Conservation (phyloP, 2,113 vertebrate species). For the Callospermophilus lateralis region DNA sequence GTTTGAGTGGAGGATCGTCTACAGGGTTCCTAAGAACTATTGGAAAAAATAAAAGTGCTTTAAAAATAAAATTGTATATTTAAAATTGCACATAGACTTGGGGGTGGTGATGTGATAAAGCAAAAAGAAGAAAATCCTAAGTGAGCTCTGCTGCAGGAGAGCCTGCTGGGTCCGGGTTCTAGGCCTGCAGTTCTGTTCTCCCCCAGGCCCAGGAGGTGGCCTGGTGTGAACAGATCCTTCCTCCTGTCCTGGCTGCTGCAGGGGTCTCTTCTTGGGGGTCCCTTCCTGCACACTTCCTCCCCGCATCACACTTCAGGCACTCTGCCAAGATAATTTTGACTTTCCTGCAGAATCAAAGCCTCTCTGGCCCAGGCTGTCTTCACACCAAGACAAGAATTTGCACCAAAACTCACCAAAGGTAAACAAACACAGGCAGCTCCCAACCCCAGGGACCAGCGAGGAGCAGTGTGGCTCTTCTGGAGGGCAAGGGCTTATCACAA, state of each 20-base stretch:
- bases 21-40: background rate
- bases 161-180: too few relatives aligned
- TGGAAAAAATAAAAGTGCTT: background rate
- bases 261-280: too few relatives aligned
- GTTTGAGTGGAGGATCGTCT: background rate
- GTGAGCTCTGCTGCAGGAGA: background rate
- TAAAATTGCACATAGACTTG: background rate
- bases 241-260: too few relatives aligned
- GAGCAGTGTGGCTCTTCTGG: background rate
- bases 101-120: background rate
- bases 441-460: fast-evolving
- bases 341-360: background rate
- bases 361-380: background rate
- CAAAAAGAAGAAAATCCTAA: background rate
- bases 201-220: background rate
- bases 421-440: background rate
- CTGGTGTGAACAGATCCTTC: too few relatives aligned
- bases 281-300: too few relatives aligned
- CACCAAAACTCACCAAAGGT: background rate
- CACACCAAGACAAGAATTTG: background rate
- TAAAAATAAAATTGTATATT: background rate
- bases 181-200: background rate
- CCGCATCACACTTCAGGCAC: fast-evolving
- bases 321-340: background rate
- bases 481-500: background rate